phyloP scores from a whole-genome alignment of 2,797 vertebrate genomes.

The Columba guinea region DNA sequence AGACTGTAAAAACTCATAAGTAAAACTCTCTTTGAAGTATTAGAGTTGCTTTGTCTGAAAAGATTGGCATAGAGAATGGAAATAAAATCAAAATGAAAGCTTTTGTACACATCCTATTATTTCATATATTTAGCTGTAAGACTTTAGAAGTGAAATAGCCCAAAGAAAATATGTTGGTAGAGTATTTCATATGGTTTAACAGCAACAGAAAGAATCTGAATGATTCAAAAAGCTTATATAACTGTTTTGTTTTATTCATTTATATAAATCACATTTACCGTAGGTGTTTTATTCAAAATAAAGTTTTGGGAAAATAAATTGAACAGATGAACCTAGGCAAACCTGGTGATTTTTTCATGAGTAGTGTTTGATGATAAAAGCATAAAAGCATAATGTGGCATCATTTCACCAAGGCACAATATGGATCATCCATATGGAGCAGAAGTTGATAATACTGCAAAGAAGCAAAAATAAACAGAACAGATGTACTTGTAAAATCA shows the following conservation, averaged over 20 bases:
- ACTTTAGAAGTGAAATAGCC: constrained; percentile 74
- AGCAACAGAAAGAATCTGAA: constrained; percentile 70
- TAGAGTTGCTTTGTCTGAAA: constrained; percentile 64
- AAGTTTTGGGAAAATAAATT: constrained; percentile 81
- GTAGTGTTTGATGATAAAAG: constrained; percentile 85
- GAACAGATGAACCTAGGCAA: constrained; percentile 83
- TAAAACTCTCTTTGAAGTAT: constrained; percentile 68
- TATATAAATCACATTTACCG: constrained; percentile 82
- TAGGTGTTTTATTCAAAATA: constrained; percentile 84
- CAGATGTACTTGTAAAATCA: constrained; percentile 82
- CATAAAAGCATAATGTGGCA: constrained; percentile 82
- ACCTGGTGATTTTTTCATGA: constrained; percentile 81
- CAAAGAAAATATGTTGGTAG: constrained; percentile 53
- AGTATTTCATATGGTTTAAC: constrained; percentile 59
- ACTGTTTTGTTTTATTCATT: constrained; percentile 81
- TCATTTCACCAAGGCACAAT: constrained; percentile 81
- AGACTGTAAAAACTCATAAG: constrained; percentile 48
- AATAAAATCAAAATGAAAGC: constrained; percentile 71
- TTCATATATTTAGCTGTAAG: constrained; percentile 66
- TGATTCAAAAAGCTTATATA: constrained; percentile 78
- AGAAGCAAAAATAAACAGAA: constrained; percentile 84
- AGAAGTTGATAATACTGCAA: constrained; percentile 79
- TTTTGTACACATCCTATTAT: constrained; percentile 66
- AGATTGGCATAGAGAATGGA: constrained; percentile 56
- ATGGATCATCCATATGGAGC: constrained; percentile 83